A percentile compares a stretch with the other conserved stretches of the same genome.
Evolutionary conservation across 2,113 vertebrate species (phyloP).

Genomic region (Vulpes ferrilata): DNA sequence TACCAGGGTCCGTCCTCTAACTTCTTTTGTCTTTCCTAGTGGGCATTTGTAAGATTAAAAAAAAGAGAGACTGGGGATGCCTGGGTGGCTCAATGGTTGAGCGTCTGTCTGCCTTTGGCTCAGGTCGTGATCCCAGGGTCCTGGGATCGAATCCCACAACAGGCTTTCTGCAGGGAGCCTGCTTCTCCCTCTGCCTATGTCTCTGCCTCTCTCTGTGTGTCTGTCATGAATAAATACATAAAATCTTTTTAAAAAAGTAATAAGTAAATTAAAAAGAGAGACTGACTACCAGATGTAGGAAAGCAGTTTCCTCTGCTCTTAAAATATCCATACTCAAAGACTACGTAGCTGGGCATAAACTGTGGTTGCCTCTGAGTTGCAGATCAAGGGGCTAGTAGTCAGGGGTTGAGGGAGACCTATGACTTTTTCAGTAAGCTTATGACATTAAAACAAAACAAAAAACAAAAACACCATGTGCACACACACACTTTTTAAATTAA

Average conservation of each 20-base stretch:
- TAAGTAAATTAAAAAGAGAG: background rate
- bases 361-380: background rate
- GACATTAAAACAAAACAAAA: background rate
- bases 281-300: background rate
- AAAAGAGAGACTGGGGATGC: background rate
- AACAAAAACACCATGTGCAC: background rate
- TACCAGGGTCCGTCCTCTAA: background rate
- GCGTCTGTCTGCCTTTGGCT: too few species aligned
- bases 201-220: too few species aligned
- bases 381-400: background rate
- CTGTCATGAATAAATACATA: too few species aligned
- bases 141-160: too few species aligned
- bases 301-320: background rate
- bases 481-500: background rate
- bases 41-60: background rate
- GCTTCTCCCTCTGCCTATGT: too few species aligned
- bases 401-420: background rate
- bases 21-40: background rate
- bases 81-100: too few species aligned
- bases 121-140: too few species aligned
- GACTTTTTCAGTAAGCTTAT: slow-evolving; percentile 32
- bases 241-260: too few species aligned
- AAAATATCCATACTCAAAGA: background rate
- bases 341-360: background rate
- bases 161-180: too few species aligned